Percentiles rank a stretch among this genome's conserved stretches.
phyloP scores from a whole-genome alignment of 2,797 vertebrate species.

The Chaetophractus vellerosus region DNA sequence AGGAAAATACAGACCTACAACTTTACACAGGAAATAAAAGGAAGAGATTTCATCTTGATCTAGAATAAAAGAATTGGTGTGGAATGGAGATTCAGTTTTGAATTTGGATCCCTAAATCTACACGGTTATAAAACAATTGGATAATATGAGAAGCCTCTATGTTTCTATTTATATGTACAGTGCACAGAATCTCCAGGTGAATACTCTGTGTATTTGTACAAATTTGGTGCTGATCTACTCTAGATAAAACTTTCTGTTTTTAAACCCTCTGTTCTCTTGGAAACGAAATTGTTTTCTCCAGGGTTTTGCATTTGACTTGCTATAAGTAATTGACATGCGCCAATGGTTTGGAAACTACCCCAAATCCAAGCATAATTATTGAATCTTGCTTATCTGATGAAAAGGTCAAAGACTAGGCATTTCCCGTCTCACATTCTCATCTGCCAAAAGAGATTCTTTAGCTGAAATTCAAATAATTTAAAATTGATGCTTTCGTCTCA shows the following conservation, averaged over 20 bases:
- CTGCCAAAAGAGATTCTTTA: conserved; percentile 62
- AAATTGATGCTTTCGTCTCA: conserved; percentile 72
- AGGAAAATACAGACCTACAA: conserved; percentile 77
- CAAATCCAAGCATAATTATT: conserved; percentile 75
- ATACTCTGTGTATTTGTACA: conserved; percentile 45
- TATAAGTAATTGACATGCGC: conserved; percentile 82
- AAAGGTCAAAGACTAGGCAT: conserved; percentile 38
- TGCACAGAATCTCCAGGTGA: conserved; percentile 34
- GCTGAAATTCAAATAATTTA: conserved; percentile 62
- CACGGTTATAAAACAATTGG: conserved; percentile 65
- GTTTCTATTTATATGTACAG: conserved; percentile 30
- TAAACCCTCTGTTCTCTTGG: conserved; percentile 38
- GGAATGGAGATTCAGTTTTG: conserved; percentile 67
- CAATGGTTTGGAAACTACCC: conserved; percentile 74
- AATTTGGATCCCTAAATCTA: conserved; percentile 58
- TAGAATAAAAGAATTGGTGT: conserved; percentile 66
- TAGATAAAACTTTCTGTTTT: conserved; percentile 60
- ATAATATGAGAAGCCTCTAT: conserved; percentile 52
- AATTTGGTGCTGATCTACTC: conserved; percentile 63
- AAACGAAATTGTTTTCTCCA: conserved; percentile 42
- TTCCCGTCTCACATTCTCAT: neutral
- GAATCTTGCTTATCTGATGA: conserved; percentile 64
- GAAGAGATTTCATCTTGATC: conserved; percentile 34
- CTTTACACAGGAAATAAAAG: conserved; percentile 13
- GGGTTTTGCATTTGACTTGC: conserved; percentile 83